Conservation (phyloP, 2,113 vertebrate species). For the Bungarus multicinctus region DNA sequence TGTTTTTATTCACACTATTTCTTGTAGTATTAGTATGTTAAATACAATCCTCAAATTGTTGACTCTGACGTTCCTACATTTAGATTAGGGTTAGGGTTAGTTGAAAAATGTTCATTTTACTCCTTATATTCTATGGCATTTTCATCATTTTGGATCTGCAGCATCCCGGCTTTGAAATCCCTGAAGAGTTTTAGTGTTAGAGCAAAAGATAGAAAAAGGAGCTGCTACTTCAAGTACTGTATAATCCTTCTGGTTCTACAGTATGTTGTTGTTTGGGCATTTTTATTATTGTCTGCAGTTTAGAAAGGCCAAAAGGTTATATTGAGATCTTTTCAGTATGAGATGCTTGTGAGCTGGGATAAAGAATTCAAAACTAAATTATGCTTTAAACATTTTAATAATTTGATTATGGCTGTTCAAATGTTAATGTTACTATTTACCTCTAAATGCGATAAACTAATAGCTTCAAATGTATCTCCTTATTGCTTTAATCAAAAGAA, state of each 20-base stretch:
- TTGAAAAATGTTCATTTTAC: not conserved
- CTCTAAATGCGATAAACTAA: not conserved
- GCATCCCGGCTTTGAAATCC: not conserved
- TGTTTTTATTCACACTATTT: not conserved
- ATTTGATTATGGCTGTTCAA: not conserved
- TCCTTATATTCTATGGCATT: not conserved
- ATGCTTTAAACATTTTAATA: not conserved
- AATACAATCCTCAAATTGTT: not conserved
- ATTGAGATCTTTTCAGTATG: not conserved
- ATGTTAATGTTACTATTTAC: not conserved
- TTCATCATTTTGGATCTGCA: not conserved
- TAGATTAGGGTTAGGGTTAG: too few relatives aligned
- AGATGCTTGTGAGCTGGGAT: not conserved
- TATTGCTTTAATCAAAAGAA: not conserved
- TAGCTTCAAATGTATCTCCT: not conserved
- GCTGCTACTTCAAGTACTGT: not conserved
- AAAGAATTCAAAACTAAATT: not conserved
- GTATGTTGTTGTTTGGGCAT: not conserved
- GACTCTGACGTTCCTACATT: not conserved
- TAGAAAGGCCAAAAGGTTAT: not conserved
- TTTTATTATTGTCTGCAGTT: not conserved
- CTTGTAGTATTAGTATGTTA: not conserved
- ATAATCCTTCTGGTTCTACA: not conserved
- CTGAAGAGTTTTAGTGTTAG: not conserved
- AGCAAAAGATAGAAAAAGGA: not conserved